Percentiles rank a stretch among this genome's conserved stretches.
Evolutionary conservation across 2,888 invertebrate genomes (phyloP).

Genomic region (Parapristionchus giblindavisi): DNA sequence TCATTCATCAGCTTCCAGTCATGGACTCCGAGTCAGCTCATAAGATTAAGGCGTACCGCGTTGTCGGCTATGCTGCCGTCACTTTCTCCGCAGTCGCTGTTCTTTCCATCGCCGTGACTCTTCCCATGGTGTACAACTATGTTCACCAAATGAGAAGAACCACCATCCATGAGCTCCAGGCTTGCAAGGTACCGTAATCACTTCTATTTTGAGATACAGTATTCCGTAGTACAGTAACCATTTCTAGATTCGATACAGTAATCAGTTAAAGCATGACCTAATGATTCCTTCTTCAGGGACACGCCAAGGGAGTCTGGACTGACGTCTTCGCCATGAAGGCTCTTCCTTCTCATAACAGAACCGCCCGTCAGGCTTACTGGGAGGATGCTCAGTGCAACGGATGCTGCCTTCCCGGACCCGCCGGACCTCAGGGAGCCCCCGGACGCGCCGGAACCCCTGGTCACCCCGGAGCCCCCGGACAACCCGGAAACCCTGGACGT

Average conservation of each 20-base stretch:
- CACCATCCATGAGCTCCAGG: constrained; percentile 32
- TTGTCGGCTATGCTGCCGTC: constrained; percentile 36
- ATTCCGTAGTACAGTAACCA: neutral
- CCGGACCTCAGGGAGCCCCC: constrained; percentile 34
- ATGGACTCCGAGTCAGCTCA: constrained; percentile 35
- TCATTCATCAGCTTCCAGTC: too few species aligned
- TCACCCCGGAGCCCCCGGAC: constrained; percentile 37
- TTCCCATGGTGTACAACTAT: constrained; percentile 37
- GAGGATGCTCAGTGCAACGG: constrained; percentile 37
- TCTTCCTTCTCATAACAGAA: constrained; percentile 38
- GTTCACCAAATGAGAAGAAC: constrained; percentile 32
- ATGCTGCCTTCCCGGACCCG: constrained; percentile 37
- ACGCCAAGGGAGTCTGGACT: constrained; percentile 39
- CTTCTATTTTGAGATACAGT: neutral
- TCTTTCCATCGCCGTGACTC: constrained; percentile 38
- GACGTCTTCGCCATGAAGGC: constrained; percentile 39
- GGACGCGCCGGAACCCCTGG: constrained; percentile 38
- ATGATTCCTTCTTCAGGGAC: constrained; percentile 8
- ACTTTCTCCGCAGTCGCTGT: constrained; percentile 37
- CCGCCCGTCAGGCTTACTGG: constrained; percentile 40
- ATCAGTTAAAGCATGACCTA: too few species aligned
- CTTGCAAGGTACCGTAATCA: constrained; percentile 29
- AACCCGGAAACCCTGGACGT: constrained; percentile 36
- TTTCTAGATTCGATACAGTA: neutral
- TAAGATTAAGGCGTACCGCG: constrained; percentile 33